These are phyloP conservation scores for Ictidomys tridecemlineatus DNA, from an alignment of 2,113 vertebrate species.

Conservation along the genomic window DNA sequence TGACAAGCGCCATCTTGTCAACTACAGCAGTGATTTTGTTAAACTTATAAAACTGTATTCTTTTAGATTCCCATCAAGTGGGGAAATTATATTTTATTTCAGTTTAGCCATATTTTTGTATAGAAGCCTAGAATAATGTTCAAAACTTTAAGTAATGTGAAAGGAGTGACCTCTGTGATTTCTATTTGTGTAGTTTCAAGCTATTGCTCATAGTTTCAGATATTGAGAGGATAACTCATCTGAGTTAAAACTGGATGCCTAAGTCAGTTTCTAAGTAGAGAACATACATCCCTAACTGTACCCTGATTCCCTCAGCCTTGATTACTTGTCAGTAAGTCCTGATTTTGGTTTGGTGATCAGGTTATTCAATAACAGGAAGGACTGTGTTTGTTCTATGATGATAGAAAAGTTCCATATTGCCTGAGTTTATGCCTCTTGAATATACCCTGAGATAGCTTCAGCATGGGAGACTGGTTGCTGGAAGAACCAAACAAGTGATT, in stretches of 20 bases:
- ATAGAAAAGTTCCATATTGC: not conserved
- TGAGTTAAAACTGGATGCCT: not conserved
- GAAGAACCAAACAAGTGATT: no score
- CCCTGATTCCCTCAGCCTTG: not conserved
- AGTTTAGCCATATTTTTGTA: not conserved
- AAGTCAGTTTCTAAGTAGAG: not conserved
- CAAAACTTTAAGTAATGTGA: not conserved
- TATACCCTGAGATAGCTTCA: no score
- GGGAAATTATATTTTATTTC: constrained; percentile 9
- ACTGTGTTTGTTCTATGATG: not conserved
- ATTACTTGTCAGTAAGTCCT: not conserved
- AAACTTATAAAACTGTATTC: not conserved
- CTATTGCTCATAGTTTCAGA: not conserved
- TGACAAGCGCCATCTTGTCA: constrained; percentile 38
- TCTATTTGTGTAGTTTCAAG: not conserved
- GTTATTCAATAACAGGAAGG: not conserved
- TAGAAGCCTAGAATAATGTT: not conserved
- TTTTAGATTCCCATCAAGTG: not conserved
- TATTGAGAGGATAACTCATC: not conserved
- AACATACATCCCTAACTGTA: not conserved
- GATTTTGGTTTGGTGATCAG: not conserved
- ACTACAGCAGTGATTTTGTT: constrained; percentile 29
- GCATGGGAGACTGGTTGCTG: no score
- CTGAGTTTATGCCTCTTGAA: no score
- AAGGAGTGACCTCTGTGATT: not conserved